Conservation (phyloP, 2,888 invertebrate genomes). For the Rambutsinella grinnellia region DNA sequence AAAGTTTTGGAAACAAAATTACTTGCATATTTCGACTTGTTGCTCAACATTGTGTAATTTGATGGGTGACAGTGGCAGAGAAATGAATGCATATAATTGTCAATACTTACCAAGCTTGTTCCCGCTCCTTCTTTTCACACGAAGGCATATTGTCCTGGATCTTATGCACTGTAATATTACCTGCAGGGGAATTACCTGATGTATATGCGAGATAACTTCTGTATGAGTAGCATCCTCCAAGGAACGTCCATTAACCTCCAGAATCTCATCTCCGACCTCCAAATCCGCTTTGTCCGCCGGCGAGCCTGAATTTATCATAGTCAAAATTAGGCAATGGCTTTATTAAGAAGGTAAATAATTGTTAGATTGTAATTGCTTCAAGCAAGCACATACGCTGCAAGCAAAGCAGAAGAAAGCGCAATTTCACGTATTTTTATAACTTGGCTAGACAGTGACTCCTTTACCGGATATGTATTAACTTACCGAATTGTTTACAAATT, state of each 20-base stretch:
- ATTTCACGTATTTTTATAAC: no score
- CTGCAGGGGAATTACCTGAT: constrained; percentile 80
- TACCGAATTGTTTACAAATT: no score
- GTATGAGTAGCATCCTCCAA: constrained; percentile 92
- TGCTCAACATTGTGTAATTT: background rate
- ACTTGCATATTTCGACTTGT: no score
- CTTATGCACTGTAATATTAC: constrained; percentile 88
- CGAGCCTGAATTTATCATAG: constrained; percentile 76
- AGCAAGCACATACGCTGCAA: no score
- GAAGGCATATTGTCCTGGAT: constrained; percentile 93
- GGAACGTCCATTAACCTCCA: constrained; percentile 95
- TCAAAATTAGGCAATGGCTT: background rate
- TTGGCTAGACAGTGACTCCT: no score
- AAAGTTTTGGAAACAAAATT: no score
- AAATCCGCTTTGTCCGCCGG: constrained; percentile 92
- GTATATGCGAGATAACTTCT: constrained; percentile 94
- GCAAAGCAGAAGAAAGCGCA: no score
- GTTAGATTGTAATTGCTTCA: background rate
- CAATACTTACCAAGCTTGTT: constrained; percentile 85
- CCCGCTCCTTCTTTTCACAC: constrained; percentile 90
- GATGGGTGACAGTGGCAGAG: background rate
- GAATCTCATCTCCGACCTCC: constrained; percentile 96
- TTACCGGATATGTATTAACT: no score
- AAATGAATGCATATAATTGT: background rate
- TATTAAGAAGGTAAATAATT: background rate